phyloP scores from a whole-genome alignment of 2,888 invertebrate species.

The Octonoba sinensis region DNA sequence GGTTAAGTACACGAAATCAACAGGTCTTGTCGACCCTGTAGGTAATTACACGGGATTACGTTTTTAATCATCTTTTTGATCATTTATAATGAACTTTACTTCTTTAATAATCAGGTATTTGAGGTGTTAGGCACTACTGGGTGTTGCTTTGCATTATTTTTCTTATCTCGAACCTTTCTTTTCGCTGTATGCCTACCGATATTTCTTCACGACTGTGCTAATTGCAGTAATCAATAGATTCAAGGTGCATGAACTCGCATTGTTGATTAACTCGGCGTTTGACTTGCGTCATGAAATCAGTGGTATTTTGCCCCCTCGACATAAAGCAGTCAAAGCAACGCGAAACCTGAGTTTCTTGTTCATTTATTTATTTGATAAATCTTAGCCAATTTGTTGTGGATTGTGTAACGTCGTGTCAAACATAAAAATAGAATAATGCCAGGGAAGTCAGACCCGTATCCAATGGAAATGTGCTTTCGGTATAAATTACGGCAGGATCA shows the following conservation, averaged over 20 bases:
- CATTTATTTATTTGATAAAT: no score
- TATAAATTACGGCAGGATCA: no score
- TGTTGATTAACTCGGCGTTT: neutral
- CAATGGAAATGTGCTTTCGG: no score
- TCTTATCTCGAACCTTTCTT: neutral
- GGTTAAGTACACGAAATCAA: constrained; percentile 42
- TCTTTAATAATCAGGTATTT: neutral
- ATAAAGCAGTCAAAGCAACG: no score
- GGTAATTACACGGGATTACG: constrained; percentile 52
- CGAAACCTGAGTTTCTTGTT: no score
- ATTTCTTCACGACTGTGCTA: constrained; percentile 10
- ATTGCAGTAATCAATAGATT: constrained; percentile 38
- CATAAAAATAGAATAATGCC: no score
- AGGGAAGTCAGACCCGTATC: no score
- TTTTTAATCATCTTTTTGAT: constrained; percentile 44
- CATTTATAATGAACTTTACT: constrained; percentile 8
- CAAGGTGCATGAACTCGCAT: constrained; percentile 19
- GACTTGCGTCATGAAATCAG: no score
- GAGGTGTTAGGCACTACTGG: neutral
- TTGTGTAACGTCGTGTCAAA: no score
- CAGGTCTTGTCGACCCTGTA: constrained; percentile 30
- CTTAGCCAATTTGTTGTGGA: no score
- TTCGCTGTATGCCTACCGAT: neutral
- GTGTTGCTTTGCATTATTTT: neutral
- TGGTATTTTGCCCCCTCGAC: no score